phyloP scores from a whole-genome alignment of 2,797 vertebrate species.

The Zenarchopterus dispar region DNA sequence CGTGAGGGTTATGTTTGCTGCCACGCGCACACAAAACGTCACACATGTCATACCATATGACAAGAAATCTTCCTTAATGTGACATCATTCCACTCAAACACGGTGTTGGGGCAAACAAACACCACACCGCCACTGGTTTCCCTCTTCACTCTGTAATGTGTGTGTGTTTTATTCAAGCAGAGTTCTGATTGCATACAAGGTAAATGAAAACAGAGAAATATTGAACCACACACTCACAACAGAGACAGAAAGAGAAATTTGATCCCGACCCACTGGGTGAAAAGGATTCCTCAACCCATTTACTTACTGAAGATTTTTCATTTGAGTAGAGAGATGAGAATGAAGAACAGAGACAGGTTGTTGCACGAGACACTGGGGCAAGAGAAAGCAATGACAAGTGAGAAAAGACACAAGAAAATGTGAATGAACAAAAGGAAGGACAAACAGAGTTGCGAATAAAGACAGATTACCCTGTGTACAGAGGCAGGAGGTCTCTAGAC shows the following conservation, averaged over 20 bases:
- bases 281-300: slow-evolving; percentile 44
- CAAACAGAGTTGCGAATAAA: slow-evolving; percentile 45
- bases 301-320: slow-evolving; percentile 47
- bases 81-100: slow-evolving; percentile 23
- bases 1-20: slow-evolving; percentile 23
- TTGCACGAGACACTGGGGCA: slow-evolving; percentile 30
- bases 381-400: slow-evolving; percentile 38
- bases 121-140: slow-evolving; percentile 2
- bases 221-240: slow-evolving; percentile 27
- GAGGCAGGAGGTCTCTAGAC: slow-evolving; percentile 47
- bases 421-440: slow-evolving; percentile 55
- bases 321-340: slow-evolving; percentile 33
- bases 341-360: slow-evolving; percentile 15
- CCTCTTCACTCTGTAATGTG: slow-evolving; percentile 20
- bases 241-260: slow-evolving; percentile 39
- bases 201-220: slow-evolving; percentile 60
- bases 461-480: slow-evolving; percentile 41
- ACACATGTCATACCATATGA: slow-evolving; percentile 44
- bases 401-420: slow-evolving; percentile 53
- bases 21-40: slow-evolving; percentile 6
- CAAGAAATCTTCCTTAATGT: slow-evolving; percentile 42
- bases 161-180: slow-evolving; percentile 23
- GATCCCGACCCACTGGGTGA: slow-evolving; percentile 41
- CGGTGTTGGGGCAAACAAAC: slow-evolving; percentile 29
- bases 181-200: slow-evolving; percentile 45